Evolutionary conservation across 1,140 invertebrate species (phyloP), one percentile per base, ranked within the genome.

Genomic region (Xylocopa sonorina): DNA sequence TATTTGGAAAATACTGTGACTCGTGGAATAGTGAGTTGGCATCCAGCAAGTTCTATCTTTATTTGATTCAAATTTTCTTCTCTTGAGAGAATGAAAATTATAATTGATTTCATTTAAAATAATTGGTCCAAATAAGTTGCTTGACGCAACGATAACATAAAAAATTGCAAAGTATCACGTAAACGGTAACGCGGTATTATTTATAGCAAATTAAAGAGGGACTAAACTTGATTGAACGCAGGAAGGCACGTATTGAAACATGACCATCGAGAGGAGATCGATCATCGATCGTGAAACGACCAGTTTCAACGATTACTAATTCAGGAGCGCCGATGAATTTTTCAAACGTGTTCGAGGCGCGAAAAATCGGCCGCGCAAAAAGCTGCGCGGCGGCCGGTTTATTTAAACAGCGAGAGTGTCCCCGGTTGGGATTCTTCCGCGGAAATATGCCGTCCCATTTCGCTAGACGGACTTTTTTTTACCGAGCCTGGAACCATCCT

Each of bases 361-460:
- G 29, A 34, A 21, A 58, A 34, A 58, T 34, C 18, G 3, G 1
- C 1, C 4, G 32, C 24, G 2, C n/a, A 38, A 21, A 21, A 51
- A 51, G 50, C 50, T 4, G 16, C 21, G 3, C 18, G 2, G 32
- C 18, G n/a, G 21, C 32, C 2, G n/a, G 14, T 43, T 46, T n/a
- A 3, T 66, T 66, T 32, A n/a, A 29, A 62, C n/a, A 9, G 21
- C 32, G 18, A n/a, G 34, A 24, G 60, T 24, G n/a, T 24, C n/a
- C 0, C 21, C n/a, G 10, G 2, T 48, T 5, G 14, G 48, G 18
- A 64, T 53, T 38, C 21, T 66, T 64, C 7, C 46, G 6, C 10
- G 34, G 24, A 64, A 62, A 43, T 73, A 74, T 76, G 50, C 53
- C 57, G 46, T 55, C 72, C 60, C 60, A 75, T 75, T 75, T 64